Evolutionary conservation across 2,113 vertebrate genomes (phyloP).

Genomic region (Egretta garzetta): DNA sequence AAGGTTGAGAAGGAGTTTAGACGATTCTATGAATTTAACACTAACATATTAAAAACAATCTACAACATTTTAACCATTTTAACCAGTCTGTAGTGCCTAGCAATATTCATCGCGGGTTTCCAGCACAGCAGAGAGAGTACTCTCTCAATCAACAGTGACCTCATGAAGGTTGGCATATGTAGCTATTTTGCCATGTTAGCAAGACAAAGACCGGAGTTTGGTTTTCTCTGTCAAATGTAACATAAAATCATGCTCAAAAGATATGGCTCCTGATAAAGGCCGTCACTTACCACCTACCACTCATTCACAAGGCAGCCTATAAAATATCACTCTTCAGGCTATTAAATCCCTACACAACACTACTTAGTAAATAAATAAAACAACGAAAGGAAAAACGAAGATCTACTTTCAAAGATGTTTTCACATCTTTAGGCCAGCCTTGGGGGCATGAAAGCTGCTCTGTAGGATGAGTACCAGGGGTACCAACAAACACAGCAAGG

Average conservation of each 20-base stretch:
- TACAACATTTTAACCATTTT: not conserved
- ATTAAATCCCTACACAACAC: not conserved
- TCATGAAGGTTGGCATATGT: rapidly evolving
- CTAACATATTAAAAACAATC: not conserved
- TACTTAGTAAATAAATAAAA: not conserved
- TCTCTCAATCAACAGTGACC: not conserved
- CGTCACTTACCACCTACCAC: not conserved
- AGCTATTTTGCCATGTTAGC: not conserved
- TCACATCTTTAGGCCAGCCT: not conserved
- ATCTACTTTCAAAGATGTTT: not conserved
- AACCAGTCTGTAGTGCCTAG: not conserved
- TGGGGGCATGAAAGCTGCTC: not conserved
- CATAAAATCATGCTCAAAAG: not conserved
- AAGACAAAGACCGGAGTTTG: not conserved
- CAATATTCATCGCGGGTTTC: not conserved
- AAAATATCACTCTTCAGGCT: not conserved
- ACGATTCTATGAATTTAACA: not conserved
- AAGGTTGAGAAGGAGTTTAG: not conserved
- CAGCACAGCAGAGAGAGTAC: not conserved
- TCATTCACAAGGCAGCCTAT: not conserved
- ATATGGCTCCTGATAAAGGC: not conserved
- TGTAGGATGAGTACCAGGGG: not conserved
- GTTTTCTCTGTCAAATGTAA: not conserved
- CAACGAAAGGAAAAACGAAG: not conserved
- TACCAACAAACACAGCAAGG: not conserved